A percentile compares a stretch with the other conserved stretches of the same genome.
These are phyloP conservation scores for Girardinichthys multiradiatus DNA, from an alignment of 2,113 vertebrate genomes.

Conservation along the genomic window DNA sequence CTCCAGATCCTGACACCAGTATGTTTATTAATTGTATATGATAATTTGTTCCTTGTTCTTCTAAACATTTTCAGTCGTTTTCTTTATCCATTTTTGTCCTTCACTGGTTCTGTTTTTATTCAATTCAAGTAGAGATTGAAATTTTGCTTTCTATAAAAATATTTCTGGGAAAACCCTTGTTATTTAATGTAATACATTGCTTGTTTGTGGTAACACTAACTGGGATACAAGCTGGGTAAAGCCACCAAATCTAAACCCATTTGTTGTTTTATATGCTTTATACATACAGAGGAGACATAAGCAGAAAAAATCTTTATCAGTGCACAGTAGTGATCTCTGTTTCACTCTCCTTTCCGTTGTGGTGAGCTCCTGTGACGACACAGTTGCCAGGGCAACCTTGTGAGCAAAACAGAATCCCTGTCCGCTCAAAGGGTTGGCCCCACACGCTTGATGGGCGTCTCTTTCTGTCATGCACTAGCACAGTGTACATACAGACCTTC, in stretches of 20 bases:
- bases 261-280: background rate
- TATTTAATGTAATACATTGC: background rate
- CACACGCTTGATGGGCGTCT: conserved; percentile 48
- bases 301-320: background rate
- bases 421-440: conserved; percentile 70
- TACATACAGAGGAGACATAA: conserved; percentile 7
- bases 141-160: background rate
- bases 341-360: conserved; percentile 12
- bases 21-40: too few relatives aligned
- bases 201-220: background rate
- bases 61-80: too few relatives aligned
- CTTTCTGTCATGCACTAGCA: conserved; percentile 3
- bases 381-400: conserved; percentile 76
- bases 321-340: conserved; percentile 25
- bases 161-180: background rate
- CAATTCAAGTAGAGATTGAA: too few relatives aligned
- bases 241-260: background rate
- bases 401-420: conserved; percentile 82
- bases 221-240: background rate
- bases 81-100: too few relatives aligned
- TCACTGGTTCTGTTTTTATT: too few relatives aligned
- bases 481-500: conserved; percentile 14
- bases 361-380: conserved; percentile 68
- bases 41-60: too few relatives aligned
- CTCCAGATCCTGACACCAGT: too few relatives aligned